Percentiles rank a stretch among this genome's conserved stretches.
phyloP scores from a whole-genome alignment of 2,797 vertebrate species.

The Sebastes diploproa region DNA sequence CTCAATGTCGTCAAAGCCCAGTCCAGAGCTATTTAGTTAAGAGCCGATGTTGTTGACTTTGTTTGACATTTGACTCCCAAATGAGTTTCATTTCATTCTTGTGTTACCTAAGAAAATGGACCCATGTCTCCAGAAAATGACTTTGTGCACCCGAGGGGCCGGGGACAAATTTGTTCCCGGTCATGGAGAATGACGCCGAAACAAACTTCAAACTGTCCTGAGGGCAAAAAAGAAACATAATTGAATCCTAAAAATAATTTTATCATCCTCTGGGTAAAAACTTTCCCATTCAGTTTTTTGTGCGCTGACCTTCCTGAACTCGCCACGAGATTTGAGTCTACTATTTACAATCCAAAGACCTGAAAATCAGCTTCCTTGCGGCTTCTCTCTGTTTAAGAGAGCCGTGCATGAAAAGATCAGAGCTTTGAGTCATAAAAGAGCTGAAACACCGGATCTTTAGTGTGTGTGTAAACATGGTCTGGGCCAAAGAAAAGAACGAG shows the following conservation, averaged over 20 bases:
- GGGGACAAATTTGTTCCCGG: constrained; percentile 40
- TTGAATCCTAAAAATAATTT: constrained; percentile 34
- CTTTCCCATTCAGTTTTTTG: not conserved
- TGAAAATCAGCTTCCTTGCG: constrained; percentile 38
- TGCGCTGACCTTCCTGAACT: constrained; percentile 26
- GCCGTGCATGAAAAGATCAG: constrained; percentile 51
- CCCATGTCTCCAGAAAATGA: constrained; percentile 45
- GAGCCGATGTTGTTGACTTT: constrained; percentile 51
- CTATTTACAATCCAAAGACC: constrained; percentile 32
- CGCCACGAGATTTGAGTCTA: constrained; percentile 4
- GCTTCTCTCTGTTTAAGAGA: constrained; percentile 43
- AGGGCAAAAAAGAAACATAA: constrained; percentile 10
- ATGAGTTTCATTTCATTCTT: constrained; percentile 44
- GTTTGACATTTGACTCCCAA: constrained; percentile 63
- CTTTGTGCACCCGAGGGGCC: constrained; percentile 25
- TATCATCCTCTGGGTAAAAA: constrained; percentile 23
- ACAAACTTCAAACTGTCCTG: constrained; percentile 18
- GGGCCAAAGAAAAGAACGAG: constrained; percentile 60
- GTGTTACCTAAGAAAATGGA: constrained; percentile 44
- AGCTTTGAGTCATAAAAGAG: constrained; percentile 64
- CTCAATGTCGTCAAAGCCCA: constrained; percentile 31
- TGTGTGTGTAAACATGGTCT: constrained; percentile 64
- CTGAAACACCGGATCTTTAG: constrained; percentile 62
- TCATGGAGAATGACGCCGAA: constrained; percentile 33
- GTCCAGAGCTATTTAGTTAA: constrained; percentile 43